Percentiles rank a stretch among this genome's conserved stretches.
phyloP scores from a whole-genome alignment of 2,113 vertebrate species.

The Probosciger aterrimus region DNA sequence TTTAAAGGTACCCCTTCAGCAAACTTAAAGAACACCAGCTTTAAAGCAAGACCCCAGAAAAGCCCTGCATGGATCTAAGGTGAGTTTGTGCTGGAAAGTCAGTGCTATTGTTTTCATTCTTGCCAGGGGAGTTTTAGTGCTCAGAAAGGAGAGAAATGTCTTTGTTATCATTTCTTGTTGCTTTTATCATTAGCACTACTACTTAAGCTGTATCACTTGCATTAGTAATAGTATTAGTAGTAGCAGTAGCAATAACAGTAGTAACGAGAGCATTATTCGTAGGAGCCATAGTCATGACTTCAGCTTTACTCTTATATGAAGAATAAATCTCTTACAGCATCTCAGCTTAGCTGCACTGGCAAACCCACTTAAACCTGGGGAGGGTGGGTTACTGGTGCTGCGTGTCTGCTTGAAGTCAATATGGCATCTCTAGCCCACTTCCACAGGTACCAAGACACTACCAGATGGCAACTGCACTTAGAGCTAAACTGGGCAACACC shows the following conservation, averaged over 20 bases:
- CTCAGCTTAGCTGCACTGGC: not conserved
- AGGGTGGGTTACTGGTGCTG: not conserved
- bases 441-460: not conserved
- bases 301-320: not conserved
- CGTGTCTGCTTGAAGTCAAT: not conserved
- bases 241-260: not conserved
- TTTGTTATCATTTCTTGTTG: not conserved
- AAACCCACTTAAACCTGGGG: not conserved
- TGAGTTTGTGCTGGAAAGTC: not conserved
- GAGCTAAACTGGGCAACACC: not conserved
- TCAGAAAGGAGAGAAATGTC: not conserved
- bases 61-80: not conserved
- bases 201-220: not conserved
- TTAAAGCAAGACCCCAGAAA: not conserved
- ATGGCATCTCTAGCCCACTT: not conserved
- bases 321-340: not conserved
- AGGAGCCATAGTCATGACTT: not conserved
- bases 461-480: not conserved
- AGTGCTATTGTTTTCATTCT: not conserved
- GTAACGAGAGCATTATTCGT: not conserved
- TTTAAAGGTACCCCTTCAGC: not conserved
- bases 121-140: not conserved
- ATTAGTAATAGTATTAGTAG: not conserved
- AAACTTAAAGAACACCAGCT: not conserved
- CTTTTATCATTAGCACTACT: not conserved